Evolutionary conservation across 2,888 invertebrate genomes (phyloP), one percentile per base, ranked within the genome.

Genomic region (Orchesella flavescens): DNA sequence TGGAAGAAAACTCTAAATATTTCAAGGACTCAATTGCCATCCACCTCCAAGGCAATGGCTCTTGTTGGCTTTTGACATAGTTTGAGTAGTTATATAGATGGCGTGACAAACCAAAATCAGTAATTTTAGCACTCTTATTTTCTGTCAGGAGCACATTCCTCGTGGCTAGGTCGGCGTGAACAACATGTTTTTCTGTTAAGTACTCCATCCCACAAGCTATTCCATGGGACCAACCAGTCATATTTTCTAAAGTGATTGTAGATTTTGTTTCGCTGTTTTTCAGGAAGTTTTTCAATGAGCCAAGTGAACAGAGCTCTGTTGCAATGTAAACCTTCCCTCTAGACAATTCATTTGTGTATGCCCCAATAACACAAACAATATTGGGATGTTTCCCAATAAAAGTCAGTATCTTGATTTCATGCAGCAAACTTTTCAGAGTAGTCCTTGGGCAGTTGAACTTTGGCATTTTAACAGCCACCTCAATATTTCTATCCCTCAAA

Each of bases 181-280:
- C 21, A 0, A 76, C 44, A 9, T 21, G n/a, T 9, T 65, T 49
- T 1, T n/a, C 34, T 19, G 0, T 69, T 1, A 69, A 34, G 44
- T 44, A 66, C 17, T 76, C 76, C 76, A 76, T 76, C n/a, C 76
- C 76, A 44, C 44, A 76, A 24, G 69, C 59, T 24, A 78, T 78
- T 49, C 69, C 61, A n/a, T 19, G 5, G 0, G 61, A 69, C 69
- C 69, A 69, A 9, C 23, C 43, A 0, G 61, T 1, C 77, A 78
- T 65, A 1, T 55, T 43, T 9, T 43, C n/a, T 10, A 17, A 44
- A 12, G 17, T 43, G 2, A 23, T 19, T 43, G n/a, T 44, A n/a
- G 10, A 10, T 13, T 4, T 10, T 3, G 1, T 46, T 19, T 68
- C 12, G 0, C 17, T 24, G 13, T 53, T 68, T 43, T 57, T 66